These are phyloP conservation scores for Danaus chrysippus DNA, from an alignment of 2,888 invertebrate genomes.

Conservation along the genomic window DNA sequence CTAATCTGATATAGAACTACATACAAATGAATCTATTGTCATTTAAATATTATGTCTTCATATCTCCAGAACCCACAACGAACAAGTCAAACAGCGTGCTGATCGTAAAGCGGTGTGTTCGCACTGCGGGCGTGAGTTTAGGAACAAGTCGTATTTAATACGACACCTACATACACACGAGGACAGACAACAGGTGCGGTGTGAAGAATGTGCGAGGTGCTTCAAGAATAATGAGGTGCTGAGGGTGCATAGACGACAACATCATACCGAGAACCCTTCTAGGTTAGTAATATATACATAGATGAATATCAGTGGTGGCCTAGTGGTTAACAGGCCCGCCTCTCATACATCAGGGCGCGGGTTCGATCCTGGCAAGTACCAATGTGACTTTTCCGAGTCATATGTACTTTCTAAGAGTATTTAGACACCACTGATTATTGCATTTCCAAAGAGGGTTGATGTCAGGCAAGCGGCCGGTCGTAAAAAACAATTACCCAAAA, in stretches of 20 bases:
- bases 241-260: constrained; percentile 37
- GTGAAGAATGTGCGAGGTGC: constrained; percentile 35
- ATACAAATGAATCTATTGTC: neutral
- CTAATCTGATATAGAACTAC: neutral
- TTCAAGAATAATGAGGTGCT: constrained; percentile 39
- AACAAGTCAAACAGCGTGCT: constrained; percentile 35
- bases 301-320: too few species aligned
- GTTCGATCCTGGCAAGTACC: too few species aligned
- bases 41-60: neutral
- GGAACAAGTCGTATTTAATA: constrained; percentile 40
- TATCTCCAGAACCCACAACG: constrained; percentile 38
- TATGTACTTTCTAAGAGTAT: too few species aligned
- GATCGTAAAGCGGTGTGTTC: constrained; percentile 35
- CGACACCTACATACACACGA: constrained; percentile 44
- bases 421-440: too few species aligned
- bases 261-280: constrained; percentile 35
- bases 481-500: too few species aligned
- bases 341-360: too few species aligned
- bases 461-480: too few species aligned
- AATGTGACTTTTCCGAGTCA: too few species aligned
- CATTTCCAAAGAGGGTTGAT: too few species aligned
- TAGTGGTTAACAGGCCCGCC: too few species aligned
- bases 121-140: constrained; percentile 42
- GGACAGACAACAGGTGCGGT: constrained; percentile 28
- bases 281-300: constrained; percentile 26